These are phyloP conservation scores for Clupea harengus DNA, from an alignment of 2,113 vertebrate genomes.

Conservation along the genomic window DNA sequence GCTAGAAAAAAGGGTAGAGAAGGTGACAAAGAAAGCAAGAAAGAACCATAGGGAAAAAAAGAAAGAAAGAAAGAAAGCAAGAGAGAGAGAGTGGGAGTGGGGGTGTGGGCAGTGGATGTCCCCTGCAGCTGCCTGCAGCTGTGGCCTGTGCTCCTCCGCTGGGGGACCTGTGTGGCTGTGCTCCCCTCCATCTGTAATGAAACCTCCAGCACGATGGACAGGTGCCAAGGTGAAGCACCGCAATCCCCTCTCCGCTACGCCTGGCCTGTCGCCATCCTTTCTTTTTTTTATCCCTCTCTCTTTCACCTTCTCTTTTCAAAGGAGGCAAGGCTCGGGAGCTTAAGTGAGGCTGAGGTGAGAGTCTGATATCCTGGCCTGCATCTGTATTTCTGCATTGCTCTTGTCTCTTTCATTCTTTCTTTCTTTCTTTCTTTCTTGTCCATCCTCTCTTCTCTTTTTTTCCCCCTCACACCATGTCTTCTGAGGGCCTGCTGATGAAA, in stretches of 20 bases:
- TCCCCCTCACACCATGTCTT: neutral
- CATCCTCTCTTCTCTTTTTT: neutral
- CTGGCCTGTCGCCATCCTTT: neutral
- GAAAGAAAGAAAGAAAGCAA: neutral
- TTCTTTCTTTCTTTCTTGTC: neutral
- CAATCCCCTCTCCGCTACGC: constrained; percentile 32
- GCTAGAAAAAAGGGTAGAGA: neutral
- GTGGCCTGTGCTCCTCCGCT: neutral
- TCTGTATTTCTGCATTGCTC: neutral
- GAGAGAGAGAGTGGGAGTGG: neutral
- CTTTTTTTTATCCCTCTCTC: neutral
- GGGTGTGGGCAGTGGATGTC: neutral
- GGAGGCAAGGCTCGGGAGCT: neutral
- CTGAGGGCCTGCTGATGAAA: constrained; percentile 52
- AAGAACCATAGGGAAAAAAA: neutral
- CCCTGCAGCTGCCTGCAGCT: constrained; percentile 6
- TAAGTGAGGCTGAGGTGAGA: neutral
- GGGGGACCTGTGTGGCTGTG: neutral
- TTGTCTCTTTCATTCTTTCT: neutral
- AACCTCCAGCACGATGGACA: constrained; percentile 38
- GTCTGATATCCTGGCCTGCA: neutral
- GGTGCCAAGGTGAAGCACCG: constrained; percentile 31
- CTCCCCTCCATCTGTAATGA: constrained; percentile 33
- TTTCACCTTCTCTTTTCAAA: neutral
- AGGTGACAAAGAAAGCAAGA: neutral